Base-by-base conservation (phyloP, 2,888 invertebrate species). In the Deroplatys truncata region DNA sequence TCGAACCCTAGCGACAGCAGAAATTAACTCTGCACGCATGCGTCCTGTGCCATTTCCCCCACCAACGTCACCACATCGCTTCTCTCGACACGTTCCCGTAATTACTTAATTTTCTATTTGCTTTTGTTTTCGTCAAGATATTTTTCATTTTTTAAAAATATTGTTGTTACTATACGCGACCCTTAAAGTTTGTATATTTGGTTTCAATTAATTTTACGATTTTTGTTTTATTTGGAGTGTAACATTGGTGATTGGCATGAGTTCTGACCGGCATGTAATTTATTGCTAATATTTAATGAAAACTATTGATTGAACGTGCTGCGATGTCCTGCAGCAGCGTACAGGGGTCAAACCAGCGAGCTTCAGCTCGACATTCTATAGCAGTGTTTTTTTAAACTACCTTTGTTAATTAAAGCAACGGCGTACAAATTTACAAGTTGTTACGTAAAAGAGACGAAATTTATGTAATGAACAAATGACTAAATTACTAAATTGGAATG, bases 271-370 rank as follows among this genome's bases (percentile, higher is more conserved):
- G 35, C 25, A 43, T 25, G 87, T 87, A 87, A 87, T 87, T 87
- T 87, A 87, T 87, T 83, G 87, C 87, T 87, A 87, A 87, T 87
- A 87, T 87, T 87, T 87, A 87, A 87, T 87, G 87, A 82, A 72
- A 82, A 87, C 87, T 87, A 87, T 87, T 82, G 87, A 87, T 87
- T 87, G 49, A 15, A n/a, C 29, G 56, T 72, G 56, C 16, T 16
- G 56, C 56, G 43, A 43, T 43, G 56, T 72, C 56, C 56, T 72
- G 56, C 56, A 20, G 16, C 56, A 25, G 20, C 25, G 56, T 20
- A 72, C 56, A 20, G 56, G 56, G 56, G 56, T 25, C 25, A 72
- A 72, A 72, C 56, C 25, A 25, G 5, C 56, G 16, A 20, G 56
- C 56, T 72, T 72, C 25, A 72, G 9, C 56, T 20, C 20, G 1